phyloP scores from a whole-genome alignment of 2,888 invertebrate genomes.

The Cheilosia vulpina region DNA sequence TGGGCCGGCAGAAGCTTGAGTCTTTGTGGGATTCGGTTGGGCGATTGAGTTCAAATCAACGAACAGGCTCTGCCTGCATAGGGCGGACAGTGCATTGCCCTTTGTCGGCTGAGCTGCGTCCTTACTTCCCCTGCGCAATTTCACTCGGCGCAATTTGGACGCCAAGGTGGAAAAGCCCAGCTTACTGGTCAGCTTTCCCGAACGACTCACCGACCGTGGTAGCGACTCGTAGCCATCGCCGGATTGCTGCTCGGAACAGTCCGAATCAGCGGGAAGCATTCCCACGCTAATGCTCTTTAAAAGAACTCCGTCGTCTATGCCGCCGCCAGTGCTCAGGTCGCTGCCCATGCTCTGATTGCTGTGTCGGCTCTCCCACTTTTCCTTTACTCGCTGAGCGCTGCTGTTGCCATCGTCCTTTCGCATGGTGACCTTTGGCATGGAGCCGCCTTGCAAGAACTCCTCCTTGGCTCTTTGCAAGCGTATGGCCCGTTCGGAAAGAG shows the following conservation, averaged over 20 bases:
- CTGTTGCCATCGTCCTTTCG: slow-evolving; percentile 74
- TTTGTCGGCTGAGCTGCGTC: slow-evolving; percentile 79
- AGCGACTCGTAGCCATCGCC: slow-evolving; percentile 85
- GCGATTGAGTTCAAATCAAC: slow-evolving; percentile 85
- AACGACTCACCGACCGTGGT: slow-evolving; percentile 82
- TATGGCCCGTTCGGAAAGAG: slow-evolving; percentile 84
- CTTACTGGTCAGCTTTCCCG: slow-evolving; percentile 82
- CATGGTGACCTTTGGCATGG: slow-evolving; percentile 72
- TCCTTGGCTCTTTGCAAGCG: slow-evolving; percentile 89
- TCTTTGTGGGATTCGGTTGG: slow-evolving; percentile 79
- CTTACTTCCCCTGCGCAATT: slow-evolving; percentile 82
- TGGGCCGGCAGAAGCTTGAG: slow-evolving; percentile 78
- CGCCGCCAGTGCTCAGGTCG: slow-evolving; percentile 83
- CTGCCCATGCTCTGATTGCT: slow-evolving; percentile 88
- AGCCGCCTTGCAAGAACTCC: slow-evolving; percentile 86
- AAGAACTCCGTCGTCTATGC: slow-evolving; percentile 84
- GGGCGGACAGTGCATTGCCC: slow-evolving; percentile 87
- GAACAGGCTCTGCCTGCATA: slow-evolving; percentile 90
- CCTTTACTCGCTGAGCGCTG: slow-evolving; percentile 62
- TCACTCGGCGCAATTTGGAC: slow-evolving; percentile 86
- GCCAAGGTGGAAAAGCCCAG: slow-evolving; percentile 86
- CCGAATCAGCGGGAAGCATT: slow-evolving; percentile 85
- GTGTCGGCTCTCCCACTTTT: slow-evolving; percentile 79
- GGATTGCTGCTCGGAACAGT: slow-evolving; percentile 80
- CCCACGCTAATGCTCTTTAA: slow-evolving; percentile 90